Evolutionary conservation across 2,797 vertebrate species (phyloP), one percentile per base, ranked within the genome.

Genomic region (Falco berigora): DNA sequence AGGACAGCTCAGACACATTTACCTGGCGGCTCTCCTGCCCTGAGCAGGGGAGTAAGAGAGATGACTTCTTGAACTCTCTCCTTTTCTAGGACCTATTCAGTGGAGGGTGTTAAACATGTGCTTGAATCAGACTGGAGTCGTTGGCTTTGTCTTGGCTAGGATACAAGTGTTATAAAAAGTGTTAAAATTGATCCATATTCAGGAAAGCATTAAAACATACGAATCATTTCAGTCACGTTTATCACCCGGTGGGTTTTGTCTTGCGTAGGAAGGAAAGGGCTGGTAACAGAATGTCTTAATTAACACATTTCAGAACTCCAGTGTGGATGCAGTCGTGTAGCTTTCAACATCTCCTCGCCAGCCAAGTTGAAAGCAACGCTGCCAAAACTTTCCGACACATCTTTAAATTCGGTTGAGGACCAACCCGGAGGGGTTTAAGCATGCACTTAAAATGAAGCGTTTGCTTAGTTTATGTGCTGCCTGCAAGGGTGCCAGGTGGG

Each of bases 221-320:
- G 16, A 84, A 72, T 78, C 36, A 79, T 88, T 93, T 90, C 91
- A 96, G 90, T 73, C 90, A 88, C 10, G 4, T 95, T 91, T 92
- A 73, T 78, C 92, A 94, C 83, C 77, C n/a, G 0, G 69, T 88
- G 79, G 92, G 91, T 90, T 95, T 95, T 96, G 94, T 83, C 82
- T 88, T 73, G 92, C 2, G 24, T 95, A 90, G 95, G 96, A 95
- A 92, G 94, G 86, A 88, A 93, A 82, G 79, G 76, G 66, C 27
- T 96, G 79, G 69, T 85, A 94, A 88, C 92, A 94, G 88, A 96
- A 94, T 90, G 91, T 92, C 93, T 96, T 85, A 66, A 94, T 88
- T 92, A 96, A 93, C 95, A 96, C 88, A 36, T 95, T 93, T 95
- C 90, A 94, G 66, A 96, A 42, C 88, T 94, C 87, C 73, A 56